Conservation (phyloP, 37 sponge, comb jelly and placozoan genomes). For the Cladorhizidae sp. region DNA sequence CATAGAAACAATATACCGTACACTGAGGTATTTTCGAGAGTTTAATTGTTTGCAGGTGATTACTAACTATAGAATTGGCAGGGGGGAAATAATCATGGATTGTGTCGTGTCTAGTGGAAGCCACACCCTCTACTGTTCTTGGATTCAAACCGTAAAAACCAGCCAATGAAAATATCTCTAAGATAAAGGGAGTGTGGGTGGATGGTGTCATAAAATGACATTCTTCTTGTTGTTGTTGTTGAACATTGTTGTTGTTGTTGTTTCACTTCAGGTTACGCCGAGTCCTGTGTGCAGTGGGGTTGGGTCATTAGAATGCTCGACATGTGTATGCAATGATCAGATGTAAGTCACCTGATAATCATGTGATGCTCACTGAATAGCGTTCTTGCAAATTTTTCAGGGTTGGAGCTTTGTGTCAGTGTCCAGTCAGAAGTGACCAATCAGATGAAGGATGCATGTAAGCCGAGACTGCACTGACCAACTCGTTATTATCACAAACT, state of each 20-base stretch:
- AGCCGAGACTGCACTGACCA: no score
- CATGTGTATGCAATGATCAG: conserved; percentile 55
- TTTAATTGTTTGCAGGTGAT: no score
- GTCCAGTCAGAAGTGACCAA: background rate
- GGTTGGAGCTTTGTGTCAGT: conserved; percentile 17
- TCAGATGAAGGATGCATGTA: conserved; percentile 10
- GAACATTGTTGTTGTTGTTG: background rate
- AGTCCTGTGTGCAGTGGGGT: conserved; percentile 45
- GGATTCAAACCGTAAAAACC: background rate
- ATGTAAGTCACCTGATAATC: background rate
- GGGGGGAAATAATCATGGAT: no score
- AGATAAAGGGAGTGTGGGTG: background rate
- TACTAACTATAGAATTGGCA: no score
- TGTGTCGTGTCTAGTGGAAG: no score
- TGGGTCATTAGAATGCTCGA: conserved; percentile 68
- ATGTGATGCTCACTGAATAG: background rate
- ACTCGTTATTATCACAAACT: no score
- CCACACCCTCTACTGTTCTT: no score
- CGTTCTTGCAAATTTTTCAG: background rate
- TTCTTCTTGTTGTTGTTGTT: background rate
- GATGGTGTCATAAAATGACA: background rate
- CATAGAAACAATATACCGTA: no score
- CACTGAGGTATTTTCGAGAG: no score
- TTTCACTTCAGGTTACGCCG: conserved; percentile 3
- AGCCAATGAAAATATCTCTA: background rate